Evolutionary conservation across 2,888 invertebrate genomes (phyloP), one percentile per base, ranked within the genome.

Genomic region (Serrognathus titanus): DNA sequence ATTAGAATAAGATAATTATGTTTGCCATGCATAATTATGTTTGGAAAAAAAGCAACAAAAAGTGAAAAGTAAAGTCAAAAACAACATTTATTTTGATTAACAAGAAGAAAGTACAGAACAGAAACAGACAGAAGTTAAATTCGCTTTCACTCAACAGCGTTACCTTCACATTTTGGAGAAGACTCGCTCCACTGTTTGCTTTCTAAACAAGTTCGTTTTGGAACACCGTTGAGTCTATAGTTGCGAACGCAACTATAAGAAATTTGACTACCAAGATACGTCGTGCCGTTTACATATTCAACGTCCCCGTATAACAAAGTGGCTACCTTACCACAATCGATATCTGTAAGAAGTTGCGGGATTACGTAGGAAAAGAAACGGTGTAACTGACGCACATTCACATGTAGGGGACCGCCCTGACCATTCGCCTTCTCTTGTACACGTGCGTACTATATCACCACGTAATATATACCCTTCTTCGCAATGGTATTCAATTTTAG

Each of bases 121-220:
- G 24, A 31, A 31, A 31, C 24, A 31, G 24, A 31, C 24, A 31
- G 24, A 31, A 31, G 24, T 31, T 31, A 31, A 31, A 6, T 6
- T 31, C 24, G 24, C 24, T 31, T 7, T 31, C 24, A 31, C 24
- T 31, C 24, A 31, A 31, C 24, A 31, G 24, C 24, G 24, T 31
- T 80, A 89, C 89, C 90, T 87, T 94, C 93, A 75, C 95, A 95
- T 79, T 89, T 87, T 0, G 94, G 94, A 1, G 90, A 83, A 1
- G 83, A 80, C 61, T 92, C 92, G 70, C 90, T 92, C 94, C 94
- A 95, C 67, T 85, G 83, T 53, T 86, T 88, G 58, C 85, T 87
- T 61, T 89, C 87, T 40, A 85, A 80, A 69, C 94, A 95, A 12
- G 82, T 80, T 55, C 94, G 80, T 47, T 85, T 83, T 0, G 86